Base-by-base conservation (phyloP, 2,797 vertebrate species). In the Alauda arvensis region DNA sequence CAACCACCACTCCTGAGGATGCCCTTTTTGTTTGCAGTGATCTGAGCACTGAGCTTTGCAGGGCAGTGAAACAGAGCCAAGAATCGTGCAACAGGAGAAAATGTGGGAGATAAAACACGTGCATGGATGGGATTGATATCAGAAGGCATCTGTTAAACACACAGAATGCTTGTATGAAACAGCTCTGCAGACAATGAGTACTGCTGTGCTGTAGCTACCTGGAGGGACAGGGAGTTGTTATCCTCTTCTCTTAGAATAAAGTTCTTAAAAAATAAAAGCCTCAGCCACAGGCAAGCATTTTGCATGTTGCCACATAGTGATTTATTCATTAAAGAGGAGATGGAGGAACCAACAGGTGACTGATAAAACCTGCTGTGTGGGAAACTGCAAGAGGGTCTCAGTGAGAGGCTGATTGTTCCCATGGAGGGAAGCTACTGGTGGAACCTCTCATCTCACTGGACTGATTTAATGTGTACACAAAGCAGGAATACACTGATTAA, bases 141-240 rank as follows among this genome's bases (percentile, higher is more conserved):
- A 53, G 66, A 70, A 91, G 72, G 62, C 85, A 87, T 90, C 84
- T 94, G 76, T 83, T 89, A 77, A 91, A 60, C 72, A 92, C 34
- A 77, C 65, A 14, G 40, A 49, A 77, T 82, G 1, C 80, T 83
- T 49, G 63, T 49, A 77, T 53, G 89, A 80, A 91, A 77, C 85
- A 85, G 84, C 45, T 91, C 66, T 66, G 69, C 69, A 82, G 75
- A 65, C 65, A 69, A 42, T 26, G 62, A 69, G 29, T 11, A 8
- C 55, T 34, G 81, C 65, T 82, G 78, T 5, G 1, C 6, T 75
- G 63, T 6, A 83, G 84, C 51, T 87, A 93, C 76, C 62, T 92
- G 77, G 66, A 76, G 59, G 52, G 87, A 45, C n/a, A 71, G 46
- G 56, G 49, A 21, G 26, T 3, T 71, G 37, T 61, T 79, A 66